Evolutionary conservation across 1,140 invertebrate genomes (phyloP), one percentile per base, ranked within the genome.

Genomic region (Parasteatoda tepidariorum): DNA sequence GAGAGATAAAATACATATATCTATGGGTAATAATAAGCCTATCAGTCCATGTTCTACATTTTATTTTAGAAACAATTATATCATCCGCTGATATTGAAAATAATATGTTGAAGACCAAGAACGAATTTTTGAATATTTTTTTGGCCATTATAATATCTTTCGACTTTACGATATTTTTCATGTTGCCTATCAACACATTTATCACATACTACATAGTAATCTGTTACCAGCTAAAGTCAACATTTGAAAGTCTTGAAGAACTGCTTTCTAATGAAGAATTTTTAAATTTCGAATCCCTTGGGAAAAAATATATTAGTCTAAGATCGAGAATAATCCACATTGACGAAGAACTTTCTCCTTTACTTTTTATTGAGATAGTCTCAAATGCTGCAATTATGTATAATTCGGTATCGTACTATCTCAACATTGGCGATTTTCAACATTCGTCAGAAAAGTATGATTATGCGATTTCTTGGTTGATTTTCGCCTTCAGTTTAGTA

Each of bases 101-200:
- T n/a, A n/a, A n/a, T n/a, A n/a, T n/a, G n/a, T n/a, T n/a, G n/a
- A n/a, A n/a, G n/a, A n/a, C n/a, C n/a, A n/a, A n/a, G n/a, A n/a
- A n/a, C n/a, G n/a, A n/a, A n/a, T n/a, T n/a, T n/a, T n/a, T n/a
- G n/a, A n/a, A n/a, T n/a, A n/a, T n/a, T n/a, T n/a, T n/a, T n/a
- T n/a, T n/a, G n/a, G n/a, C n/a, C n/a, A n/a, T n/a, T n/a, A n/a
- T n/a, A n/a, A n/a, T n/a, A n/a, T n/a, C n/a, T n/a, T n/a, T n/a
- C n/a, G n/a, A n/a, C n/a, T n/a, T n/a, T n/a, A n/a, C n/a, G n/a
- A n/a, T 30, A 0, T 13, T 28, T 28, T 4, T 57, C 6, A 34
- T 59, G 48, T 13, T 73, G n/a, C 48, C 70, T 9, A 7, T 57
- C 3, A 73, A 59, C 15, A 73, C n/a, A 18, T 73, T 73, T 34